These are phyloP conservation scores for Limnephilus marmoratus DNA, from an alignment of 2,888 invertebrate species.

Conservation along the genomic window DNA sequence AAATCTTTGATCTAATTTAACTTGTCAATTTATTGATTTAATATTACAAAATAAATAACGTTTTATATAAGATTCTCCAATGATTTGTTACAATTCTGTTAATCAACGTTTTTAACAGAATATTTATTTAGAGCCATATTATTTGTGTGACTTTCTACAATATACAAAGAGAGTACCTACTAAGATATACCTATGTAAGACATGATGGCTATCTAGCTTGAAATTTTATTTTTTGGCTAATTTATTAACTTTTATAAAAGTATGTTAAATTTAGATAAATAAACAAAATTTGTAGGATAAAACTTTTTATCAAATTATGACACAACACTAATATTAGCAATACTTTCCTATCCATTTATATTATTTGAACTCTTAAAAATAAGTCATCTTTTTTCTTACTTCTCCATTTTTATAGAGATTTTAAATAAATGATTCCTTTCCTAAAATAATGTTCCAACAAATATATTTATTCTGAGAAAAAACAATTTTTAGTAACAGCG, in stretches of 20 bases:
- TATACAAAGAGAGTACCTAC: neutral
- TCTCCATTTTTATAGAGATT: neutral
- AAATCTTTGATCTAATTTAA: neutral
- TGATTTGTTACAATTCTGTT: neutral
- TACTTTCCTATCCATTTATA: neutral
- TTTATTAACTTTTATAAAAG: neutral
- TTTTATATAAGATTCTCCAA: slow-evolving; percentile 10
- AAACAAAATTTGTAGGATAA: neutral
- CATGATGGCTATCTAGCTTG: neutral
- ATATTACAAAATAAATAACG: slow-evolving; percentile 25
- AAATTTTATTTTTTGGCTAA: neutral
- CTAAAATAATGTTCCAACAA: no score
- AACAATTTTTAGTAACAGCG: no score
- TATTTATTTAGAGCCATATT: neutral
- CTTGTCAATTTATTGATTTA: neutral
- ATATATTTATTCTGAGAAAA: no score
- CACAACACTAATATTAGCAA: neutral
- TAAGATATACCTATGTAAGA: no score
- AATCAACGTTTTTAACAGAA: neutral
- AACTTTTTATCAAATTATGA: neutral
- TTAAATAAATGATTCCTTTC: neutral
- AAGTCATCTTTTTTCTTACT: neutral
- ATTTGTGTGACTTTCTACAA: neutral
- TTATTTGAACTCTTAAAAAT: neutral
- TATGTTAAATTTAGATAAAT: no score